A percentile compares a stretch with the other conserved stretches of the same genome.
phyloP scores from a whole-genome alignment of 1,140 invertebrate species.

The Drosophila pallidifrons region DNA sequence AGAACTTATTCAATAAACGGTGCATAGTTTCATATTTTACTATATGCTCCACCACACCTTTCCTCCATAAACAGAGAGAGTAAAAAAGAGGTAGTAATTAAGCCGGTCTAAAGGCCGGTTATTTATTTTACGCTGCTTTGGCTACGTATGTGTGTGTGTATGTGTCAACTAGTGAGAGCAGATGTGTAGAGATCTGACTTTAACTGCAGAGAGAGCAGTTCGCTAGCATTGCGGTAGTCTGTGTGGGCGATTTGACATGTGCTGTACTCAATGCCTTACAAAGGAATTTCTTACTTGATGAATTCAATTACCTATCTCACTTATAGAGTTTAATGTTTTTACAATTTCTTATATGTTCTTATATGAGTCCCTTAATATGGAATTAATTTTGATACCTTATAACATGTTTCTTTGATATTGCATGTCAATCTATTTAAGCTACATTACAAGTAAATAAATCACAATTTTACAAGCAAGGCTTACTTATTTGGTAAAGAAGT shows the following conservation, averaged over 20 bases:
- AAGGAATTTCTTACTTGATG: constrained; percentile 45
- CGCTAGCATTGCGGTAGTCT: background rate
- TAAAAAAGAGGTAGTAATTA: constrained; percentile 14
- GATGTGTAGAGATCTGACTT: background rate
- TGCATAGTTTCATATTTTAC: too few species aligned
- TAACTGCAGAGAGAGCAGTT: constrained; percentile 24
- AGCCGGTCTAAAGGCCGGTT: constrained; percentile 28
- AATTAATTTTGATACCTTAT: too few species aligned
- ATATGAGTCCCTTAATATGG: too few species aligned
- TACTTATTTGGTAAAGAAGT: too few species aligned
- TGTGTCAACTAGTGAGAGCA: background rate
- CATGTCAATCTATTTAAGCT: too few species aligned
- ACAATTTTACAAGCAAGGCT: too few species aligned
- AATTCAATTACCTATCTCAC: constrained; percentile 36
- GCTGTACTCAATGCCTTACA: constrained; percentile 35
- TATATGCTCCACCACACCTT: too few species aligned
- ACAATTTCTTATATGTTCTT: too few species aligned
- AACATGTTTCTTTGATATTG: too few species aligned
- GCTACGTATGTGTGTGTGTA: background rate
- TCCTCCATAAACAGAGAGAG: background rate
- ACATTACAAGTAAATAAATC: too few species aligned
- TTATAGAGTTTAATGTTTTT: background rate
- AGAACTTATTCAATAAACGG: too few species aligned
- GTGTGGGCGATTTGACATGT: constrained; percentile 32
- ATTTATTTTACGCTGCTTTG: background rate